These are phyloP conservation scores for Acipenser ruthenus DNA, from an alignment of 2,797 vertebrate genomes.

Conservation along the genomic window DNA sequence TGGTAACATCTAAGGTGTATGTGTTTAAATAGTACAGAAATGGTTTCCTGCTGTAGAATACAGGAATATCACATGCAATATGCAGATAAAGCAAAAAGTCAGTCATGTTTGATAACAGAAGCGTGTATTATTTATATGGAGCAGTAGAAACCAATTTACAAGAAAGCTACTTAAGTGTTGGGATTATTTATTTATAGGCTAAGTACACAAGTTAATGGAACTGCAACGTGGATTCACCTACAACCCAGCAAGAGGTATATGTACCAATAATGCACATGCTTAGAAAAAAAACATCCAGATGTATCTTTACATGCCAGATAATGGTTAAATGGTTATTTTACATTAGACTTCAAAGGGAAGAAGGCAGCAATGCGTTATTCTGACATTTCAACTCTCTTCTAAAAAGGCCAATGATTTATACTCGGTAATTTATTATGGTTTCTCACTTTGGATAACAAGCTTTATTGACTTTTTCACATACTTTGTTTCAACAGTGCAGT, in stretches of 20 bases:
- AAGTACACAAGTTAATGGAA: conserved; percentile 58
- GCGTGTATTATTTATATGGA: conserved; percentile 65
- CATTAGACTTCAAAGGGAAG: not conserved
- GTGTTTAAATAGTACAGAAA: conserved; percentile 28
- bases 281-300: conserved; percentile 14
- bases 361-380: conserved; percentile 7
- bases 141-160: conserved; percentile 68
- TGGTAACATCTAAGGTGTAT: conserved; percentile 6
- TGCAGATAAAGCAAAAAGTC: conserved; percentile 25
- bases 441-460: too few species aligned
- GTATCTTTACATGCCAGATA: conserved; percentile 16
- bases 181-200: conserved; percentile 65
- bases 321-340: conserved; percentile 10
- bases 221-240: conserved; percentile 49
- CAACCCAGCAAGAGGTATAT: conserved; percentile 33
- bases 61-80: conserved; percentile 17
- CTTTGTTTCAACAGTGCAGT: too few species aligned
- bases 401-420: not conserved
- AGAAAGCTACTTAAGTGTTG: conserved; percentile 62
- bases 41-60: conserved; percentile 27
- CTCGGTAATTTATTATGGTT: not conserved
- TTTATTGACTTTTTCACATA: too few species aligned
- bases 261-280: conserved; percentile 31
- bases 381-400: not conserved
- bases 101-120: conserved; percentile 41